These are phyloP conservation scores for Phoeniculus purpureus DNA, from an alignment of 2,797 vertebrate genomes.

Conservation along the genomic window DNA sequence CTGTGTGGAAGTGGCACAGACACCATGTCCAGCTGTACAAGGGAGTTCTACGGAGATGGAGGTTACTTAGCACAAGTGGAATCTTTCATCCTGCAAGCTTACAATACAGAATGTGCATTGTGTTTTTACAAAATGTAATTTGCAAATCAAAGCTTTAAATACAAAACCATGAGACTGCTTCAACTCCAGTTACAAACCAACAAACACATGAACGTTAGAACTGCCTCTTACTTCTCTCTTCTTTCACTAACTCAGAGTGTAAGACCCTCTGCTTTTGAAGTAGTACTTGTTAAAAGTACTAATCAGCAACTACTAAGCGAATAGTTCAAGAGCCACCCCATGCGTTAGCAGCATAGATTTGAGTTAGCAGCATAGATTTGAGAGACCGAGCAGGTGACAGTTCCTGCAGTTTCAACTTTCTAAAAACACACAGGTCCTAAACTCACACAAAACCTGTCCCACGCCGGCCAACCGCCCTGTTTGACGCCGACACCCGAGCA, in stretches of 20 bases:
- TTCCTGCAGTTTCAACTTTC: not conserved
- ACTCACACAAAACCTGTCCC: not conserved
- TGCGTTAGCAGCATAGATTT: accelerated
- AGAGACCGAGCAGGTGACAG: accelerated
- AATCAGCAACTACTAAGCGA: not conserved
- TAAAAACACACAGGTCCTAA: accelerated
- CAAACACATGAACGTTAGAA: accelerated
- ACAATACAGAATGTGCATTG: accelerated
- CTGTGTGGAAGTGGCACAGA: not conserved
- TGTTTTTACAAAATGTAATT: not conserved
- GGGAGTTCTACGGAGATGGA: not conserved
- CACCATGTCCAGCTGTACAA: accelerated
- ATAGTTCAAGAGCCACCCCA: not conserved
- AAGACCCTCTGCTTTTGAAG: not conserved
- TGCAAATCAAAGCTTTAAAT: not conserved
- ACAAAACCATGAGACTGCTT: not conserved
- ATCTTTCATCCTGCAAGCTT: not conserved
- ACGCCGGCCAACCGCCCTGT: not conserved
- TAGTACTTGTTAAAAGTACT: accelerated
- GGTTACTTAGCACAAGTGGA: not conserved
- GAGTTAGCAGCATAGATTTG: accelerated
- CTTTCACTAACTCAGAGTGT: not conserved
- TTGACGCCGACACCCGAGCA: not conserved
- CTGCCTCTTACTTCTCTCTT: not conserved
- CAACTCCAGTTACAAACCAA: not conserved